Evolutionary conservation across 2,113 vertebrate genomes (phyloP), one percentile per base, ranked within the genome.

Genomic region (Bagarius yarrelli): DNA sequence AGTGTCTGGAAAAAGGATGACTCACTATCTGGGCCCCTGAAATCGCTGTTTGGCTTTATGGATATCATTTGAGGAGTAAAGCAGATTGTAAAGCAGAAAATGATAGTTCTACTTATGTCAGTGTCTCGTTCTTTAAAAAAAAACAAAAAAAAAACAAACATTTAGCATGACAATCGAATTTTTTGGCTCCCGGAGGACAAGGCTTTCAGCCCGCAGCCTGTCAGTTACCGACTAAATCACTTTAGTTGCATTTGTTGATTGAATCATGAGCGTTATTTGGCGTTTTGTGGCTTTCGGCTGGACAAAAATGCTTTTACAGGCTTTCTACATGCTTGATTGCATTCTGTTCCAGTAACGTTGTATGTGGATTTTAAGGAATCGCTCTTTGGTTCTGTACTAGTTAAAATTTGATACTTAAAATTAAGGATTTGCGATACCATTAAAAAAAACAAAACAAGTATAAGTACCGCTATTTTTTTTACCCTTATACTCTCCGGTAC

Each of bases 191-290:
- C 67, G 3, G 67, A 16, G 63, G 77, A 69, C 23, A 52, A 36
- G 27, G 67, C 36, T 80, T 71, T 59, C 25, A 23, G 40, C 47
- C 78, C 21, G 21, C 44, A 61, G 27, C 25, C 79, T 61, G 40
- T 72, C 79, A 8, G 40, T 80, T 63, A 80, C 73, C 27, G 23
- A 71, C n/a, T 8, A 60, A 80, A 80, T 71, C 78, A 19, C 67
- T 72, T 72, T n/a, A 72, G 25, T 23, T 47, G 25, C 74, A 12
- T 76, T 76, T 30, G 55, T 27, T 61, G 36, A 60, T 61, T 61
- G 67, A 72, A 59, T 52, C 19, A 4, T n/a, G 36, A 60, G 55
- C 8, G 14, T 80, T 72, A 34, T 50, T 47, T n/a, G 59, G 36
- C 40, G 6, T 13, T 1, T n/a, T 50, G 40, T 52, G 56, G 52